Percentiles rank a stretch among this genome's conserved stretches.
phyloP scores from a whole-genome alignment of 2,888 invertebrate genomes.

The Acronicta alni region DNA sequence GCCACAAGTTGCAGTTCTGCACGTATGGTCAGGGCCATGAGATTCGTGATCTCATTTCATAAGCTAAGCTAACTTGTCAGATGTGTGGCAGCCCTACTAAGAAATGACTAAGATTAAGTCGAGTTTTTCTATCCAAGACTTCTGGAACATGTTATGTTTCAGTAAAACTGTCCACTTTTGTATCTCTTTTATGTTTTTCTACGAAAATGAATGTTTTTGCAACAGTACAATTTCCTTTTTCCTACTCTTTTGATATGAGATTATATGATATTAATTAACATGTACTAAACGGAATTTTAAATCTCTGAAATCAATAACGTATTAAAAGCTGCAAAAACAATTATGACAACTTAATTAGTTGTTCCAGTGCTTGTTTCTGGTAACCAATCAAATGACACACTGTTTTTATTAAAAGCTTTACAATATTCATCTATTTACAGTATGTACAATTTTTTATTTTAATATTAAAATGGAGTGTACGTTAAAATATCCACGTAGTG shows the following conservation, averaged over 20 bases:
- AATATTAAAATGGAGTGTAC: conserved; percentile 37
- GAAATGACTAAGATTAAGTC: conserved; percentile 25
- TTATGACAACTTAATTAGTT: conserved; percentile 1
- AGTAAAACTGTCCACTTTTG: conserved; percentile 31
- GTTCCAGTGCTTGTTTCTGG: conserved; percentile 13
- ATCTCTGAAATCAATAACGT: neutral
- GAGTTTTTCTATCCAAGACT: conserved; percentile 15
- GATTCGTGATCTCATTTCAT: neutral
- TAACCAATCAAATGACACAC: conserved; percentile 37
- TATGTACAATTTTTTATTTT: conserved; percentile 37
- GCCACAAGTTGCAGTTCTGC: too few species aligned
- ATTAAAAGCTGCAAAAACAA: neutral
- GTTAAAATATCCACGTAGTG: conserved; percentile 36
- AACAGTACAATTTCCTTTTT: conserved; percentile 7
- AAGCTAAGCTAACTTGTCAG: neutral
- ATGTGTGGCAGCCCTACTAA: conserved; percentile 22
- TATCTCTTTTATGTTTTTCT: conserved; percentile 31
- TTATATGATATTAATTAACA: neutral
- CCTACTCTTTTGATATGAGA: neutral
- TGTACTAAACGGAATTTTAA: neutral
- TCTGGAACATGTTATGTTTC: conserved; percentile 21
- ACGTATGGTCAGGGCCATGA: neutral
- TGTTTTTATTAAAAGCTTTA: conserved; percentile 37
- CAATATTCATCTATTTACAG: conserved; percentile 41
- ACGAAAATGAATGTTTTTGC: conserved; percentile 8